phyloP scores from a whole-genome alignment of 1,140 invertebrate species.

The Polypedilum pembai region DNA sequence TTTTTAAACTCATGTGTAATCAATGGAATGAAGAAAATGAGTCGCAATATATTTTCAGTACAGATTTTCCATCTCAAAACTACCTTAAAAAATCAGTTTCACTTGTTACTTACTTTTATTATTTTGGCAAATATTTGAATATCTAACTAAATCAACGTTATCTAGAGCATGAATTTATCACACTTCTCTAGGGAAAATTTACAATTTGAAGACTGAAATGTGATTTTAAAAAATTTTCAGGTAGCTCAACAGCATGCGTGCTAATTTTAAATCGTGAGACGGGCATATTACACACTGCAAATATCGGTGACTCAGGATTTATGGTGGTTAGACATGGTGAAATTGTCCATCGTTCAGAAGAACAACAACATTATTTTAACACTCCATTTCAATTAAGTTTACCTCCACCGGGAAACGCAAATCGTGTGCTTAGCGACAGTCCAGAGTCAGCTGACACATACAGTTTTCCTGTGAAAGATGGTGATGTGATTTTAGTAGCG shows the following conservation, averaged over 20 bases:
- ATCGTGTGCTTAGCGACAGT: slow-evolving; percentile 79
- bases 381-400: slow-evolving; percentile 94
- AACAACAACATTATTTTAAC: slow-evolving; percentile 98
- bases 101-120: too few relatives aligned
- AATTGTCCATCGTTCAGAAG: slow-evolving; percentile 84
- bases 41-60: too few relatives aligned
- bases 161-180: too few relatives aligned
- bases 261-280: slow-evolving; percentile 85
- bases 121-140: too few relatives aligned
- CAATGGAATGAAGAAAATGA: too few relatives aligned
- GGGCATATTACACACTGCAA: slow-evolving; percentile 84
- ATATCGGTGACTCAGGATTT: slow-evolving; percentile 98
- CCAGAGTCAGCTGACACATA: slow-evolving; percentile 86
- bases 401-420: slow-evolving; percentile 79
- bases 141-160: too few relatives aligned
- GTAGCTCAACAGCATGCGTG: slow-evolving; percentile 95
- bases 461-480: slow-evolving; percentile 85
- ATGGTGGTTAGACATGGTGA: slow-evolving; percentile 80
- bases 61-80: too few relatives aligned
- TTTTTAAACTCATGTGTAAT: too few relatives aligned
- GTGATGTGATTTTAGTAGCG: slow-evolving; percentile 90
- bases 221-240: slow-evolving; percentile 46
- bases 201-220: too few relatives aligned
- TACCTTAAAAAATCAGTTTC: too few relatives aligned
- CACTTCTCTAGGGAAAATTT: too few relatives aligned